A percentile compares a stretch with the other conserved stretches of the same genome.
These are phyloP conservation scores for Crocallis elinguaria DNA, from an alignment of 2,888 invertebrate species.

Conservation along the genomic window DNA sequence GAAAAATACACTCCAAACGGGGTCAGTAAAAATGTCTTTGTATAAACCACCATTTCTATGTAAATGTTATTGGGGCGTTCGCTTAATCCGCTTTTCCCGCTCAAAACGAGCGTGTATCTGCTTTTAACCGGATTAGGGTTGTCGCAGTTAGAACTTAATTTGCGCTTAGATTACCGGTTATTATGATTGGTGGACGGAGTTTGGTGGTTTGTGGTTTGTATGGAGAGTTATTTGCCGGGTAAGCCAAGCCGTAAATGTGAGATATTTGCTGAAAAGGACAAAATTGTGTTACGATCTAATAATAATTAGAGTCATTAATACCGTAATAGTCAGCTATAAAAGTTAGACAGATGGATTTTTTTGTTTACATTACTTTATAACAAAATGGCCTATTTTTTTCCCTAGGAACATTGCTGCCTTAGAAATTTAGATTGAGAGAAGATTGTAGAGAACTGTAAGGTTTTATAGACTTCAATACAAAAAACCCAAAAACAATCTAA, in stretches of 20 bases:
- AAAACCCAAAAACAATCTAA: background rate
- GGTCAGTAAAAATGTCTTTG: constrained; percentile 74
- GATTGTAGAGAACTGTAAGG: too few species aligned
- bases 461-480: too few species aligned
- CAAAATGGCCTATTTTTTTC: too few species aligned
- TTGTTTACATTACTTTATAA: too few species aligned
- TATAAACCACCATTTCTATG: constrained; percentile 74
- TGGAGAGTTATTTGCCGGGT: constrained; percentile 6
- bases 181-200: constrained; percentile 36
- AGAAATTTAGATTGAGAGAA: too few species aligned
- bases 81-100: constrained; percentile 76
- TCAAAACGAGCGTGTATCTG: constrained; percentile 71
- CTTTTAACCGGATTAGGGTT: constrained; percentile 76
- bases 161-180: constrained; percentile 34
- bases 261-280: background rate
- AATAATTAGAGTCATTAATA: background rate
- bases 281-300: background rate
- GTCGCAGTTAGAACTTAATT: constrained; percentile 52
- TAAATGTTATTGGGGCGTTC: constrained; percentile 78
- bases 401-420: too few species aligned
- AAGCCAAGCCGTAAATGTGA: background rate
- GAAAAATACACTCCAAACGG: constrained; percentile 61
- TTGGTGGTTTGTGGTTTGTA: constrained; percentile 26
- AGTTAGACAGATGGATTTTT: too few species aligned
- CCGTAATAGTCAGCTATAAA: too few species aligned